Base-by-base conservation (phyloP, 2,797 vertebrate genomes). In the Presbytis comata region DNA sequence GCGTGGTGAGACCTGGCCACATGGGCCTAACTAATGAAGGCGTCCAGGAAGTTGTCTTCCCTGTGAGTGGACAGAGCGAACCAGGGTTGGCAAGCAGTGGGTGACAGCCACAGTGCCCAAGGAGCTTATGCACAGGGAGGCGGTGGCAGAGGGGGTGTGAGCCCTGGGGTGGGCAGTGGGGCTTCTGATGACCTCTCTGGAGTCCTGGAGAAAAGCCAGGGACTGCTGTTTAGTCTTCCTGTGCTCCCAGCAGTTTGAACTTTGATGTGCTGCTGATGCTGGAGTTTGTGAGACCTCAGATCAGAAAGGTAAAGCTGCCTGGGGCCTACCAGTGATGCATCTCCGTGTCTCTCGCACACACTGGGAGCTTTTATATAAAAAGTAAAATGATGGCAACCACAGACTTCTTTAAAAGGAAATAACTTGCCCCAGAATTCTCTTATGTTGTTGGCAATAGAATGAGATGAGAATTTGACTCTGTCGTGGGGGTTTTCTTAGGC, bases 241-340 rank as follows among this genome's bases (percentile, higher is more conserved):
- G 3, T 4, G 36, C 10, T 67, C 92, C 33, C 61, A 16, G 50
- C 3, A 0, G 1, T 28, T 33, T 41, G 30, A 22, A 10, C 50
- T 33, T 57, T 2, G 0, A 0, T 7, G 11, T 1, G 8, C 44
- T 4, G 1, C 0, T 1, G 41, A n/a, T 5, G 21, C 2, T 48
- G 21, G 14, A 12, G 41, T 21, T 24, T 21, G 5, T 3, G 13
- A 46, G 70, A 41, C 11, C 21, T 80, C 48, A 24, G 48, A 80
- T 21, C 2, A 21, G 61, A 28, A 41, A 50, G 14, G 11, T 26
- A 5, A n/a, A 28, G 2, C 41, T 8, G 2, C 61, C 39, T 7
- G 33, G 17, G 11, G 21, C 36, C 41, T 2, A 1, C 30, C 3
- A 8, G 4, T 0, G 0, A 9, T 6, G 41, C 33, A 0, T 8